Evolutionary conservation across 64 coral and sea anemone genomes (phyloP).

Genomic region (Catalaphyllia jardinei): DNA sequence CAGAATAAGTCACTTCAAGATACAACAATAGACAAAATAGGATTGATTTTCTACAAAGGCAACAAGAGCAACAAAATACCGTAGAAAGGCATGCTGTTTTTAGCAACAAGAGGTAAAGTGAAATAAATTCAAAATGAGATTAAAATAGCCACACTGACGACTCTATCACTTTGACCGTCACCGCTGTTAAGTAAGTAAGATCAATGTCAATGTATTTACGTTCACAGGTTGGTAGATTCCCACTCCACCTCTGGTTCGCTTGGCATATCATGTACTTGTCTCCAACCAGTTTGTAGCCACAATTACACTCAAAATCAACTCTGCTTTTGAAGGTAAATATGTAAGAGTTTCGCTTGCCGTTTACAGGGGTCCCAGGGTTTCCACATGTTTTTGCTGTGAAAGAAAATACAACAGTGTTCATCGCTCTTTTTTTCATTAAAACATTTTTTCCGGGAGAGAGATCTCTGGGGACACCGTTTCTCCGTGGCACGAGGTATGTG

Average conservation of each 20-base stretch:
- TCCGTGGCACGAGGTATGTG: too few species aligned
- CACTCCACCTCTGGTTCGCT: conserved; percentile 66
- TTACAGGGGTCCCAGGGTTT: conserved; percentile 36
- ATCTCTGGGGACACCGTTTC: too few species aligned
- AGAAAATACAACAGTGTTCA: not conserved
- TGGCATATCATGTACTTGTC: conserved; percentile 52
- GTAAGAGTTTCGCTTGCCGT: conserved; percentile 38
- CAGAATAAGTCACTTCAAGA: not conserved
- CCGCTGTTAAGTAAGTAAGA: not conserved
- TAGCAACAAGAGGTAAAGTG: too few species aligned
- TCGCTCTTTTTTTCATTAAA: not conserved
- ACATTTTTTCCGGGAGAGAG: too few species aligned
- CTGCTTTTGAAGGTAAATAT: conserved; percentile 56
- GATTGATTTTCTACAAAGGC: too few species aligned
- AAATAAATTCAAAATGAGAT: too few species aligned
- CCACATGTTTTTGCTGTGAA: conserved; percentile 67
- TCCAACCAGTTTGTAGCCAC: conserved; percentile 38
- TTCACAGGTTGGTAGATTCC: conserved; percentile 47
- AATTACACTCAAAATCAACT: conserved; percentile 50
- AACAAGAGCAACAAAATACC: too few species aligned
- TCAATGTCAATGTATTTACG: conserved; percentile 11
- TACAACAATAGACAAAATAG: not conserved
- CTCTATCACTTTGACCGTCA: not conserved
- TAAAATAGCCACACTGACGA: not conserved
- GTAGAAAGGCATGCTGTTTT: too few species aligned